phyloP scores from a whole-genome alignment of 2,888 invertebrate genomes.

The Microplitis manilae region DNA sequence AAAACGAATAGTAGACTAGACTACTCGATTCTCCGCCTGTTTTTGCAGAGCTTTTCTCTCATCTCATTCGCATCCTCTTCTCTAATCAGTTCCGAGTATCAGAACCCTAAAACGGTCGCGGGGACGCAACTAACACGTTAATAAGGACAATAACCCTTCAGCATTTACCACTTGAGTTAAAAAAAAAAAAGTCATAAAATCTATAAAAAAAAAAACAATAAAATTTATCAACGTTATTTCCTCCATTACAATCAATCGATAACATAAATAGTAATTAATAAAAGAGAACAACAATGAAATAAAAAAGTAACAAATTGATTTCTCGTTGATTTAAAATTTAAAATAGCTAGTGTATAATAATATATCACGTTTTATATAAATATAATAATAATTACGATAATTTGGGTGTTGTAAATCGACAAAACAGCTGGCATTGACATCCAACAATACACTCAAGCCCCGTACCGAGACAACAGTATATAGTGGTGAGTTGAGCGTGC shows the following conservation, averaged over 20 bases:
- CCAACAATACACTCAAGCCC: conserved; percentile 6
- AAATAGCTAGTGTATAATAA: background rate
- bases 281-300: background rate
- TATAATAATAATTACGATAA: conserved; percentile 11
- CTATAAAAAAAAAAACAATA: background rate
- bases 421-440: conserved; percentile 33
- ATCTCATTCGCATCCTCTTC: conserved; percentile 39
- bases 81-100: conserved; percentile 57
- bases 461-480: conserved; percentile 28
- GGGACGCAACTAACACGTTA: conserved; percentile 51
- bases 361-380: background rate
- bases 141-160: conserved; percentile 44
- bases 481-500: conserved; percentile 25
- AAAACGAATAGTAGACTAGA: conserved; percentile 9
- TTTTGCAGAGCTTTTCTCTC: conserved; percentile 17
- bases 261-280: no score
- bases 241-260: no score
- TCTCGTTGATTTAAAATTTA: background rate
- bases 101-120: conserved; percentile 54
- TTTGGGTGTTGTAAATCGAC: conserved; percentile 10
- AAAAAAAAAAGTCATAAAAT: background rate
- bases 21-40: background rate
- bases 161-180: background rate
- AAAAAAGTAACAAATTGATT: background rate
- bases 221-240: background rate